Conservation (phyloP, 53 echinoderm and acorn worm species). For the Hippasteria phrygiana region DNA sequence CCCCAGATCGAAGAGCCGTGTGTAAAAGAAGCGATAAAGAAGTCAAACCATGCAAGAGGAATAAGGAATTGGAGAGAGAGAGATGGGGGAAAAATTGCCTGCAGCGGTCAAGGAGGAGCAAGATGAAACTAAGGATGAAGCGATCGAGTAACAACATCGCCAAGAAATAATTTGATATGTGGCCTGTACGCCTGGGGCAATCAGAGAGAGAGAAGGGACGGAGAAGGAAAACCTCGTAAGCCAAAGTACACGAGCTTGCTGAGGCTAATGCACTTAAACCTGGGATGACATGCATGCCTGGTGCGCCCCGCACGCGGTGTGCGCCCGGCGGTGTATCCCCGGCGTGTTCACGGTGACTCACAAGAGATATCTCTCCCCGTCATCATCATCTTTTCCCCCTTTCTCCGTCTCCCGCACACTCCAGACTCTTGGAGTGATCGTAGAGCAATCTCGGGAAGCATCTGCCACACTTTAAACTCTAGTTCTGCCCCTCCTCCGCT, state of each 20-base stretch:
- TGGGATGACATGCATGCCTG: not conserved
- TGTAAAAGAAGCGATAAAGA: conserved; percentile 19
- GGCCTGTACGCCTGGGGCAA: conserved; percentile 1
- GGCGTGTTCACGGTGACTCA: conserved; percentile 15
- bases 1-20: not conserved
- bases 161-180: conserved; percentile 56
- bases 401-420: not conserved
- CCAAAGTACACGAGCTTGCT: conserved; percentile 62
- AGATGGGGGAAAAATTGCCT: conserved; percentile 5
- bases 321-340: conserved; percentile 4
- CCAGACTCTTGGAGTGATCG: conserved; percentile 1
- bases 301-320: not conserved
- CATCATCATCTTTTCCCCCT: not conserved
- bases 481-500: conserved; percentile 13
- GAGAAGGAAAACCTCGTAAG: conserved; percentile 15
- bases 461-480: conserved; percentile 43
- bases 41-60: conserved; percentile 41
- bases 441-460: conserved; percentile 45
- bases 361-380: not conserved
- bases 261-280: conserved; percentile 62
- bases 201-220: not conserved
- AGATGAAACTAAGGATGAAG: conserved; percentile 44
- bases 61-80: conserved; percentile 7
- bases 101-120: conserved; percentile 23
- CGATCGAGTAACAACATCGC: conserved; percentile 53